Conservation (phyloP, 2,797 vertebrate genomes). For the Mus caroli region DNA sequence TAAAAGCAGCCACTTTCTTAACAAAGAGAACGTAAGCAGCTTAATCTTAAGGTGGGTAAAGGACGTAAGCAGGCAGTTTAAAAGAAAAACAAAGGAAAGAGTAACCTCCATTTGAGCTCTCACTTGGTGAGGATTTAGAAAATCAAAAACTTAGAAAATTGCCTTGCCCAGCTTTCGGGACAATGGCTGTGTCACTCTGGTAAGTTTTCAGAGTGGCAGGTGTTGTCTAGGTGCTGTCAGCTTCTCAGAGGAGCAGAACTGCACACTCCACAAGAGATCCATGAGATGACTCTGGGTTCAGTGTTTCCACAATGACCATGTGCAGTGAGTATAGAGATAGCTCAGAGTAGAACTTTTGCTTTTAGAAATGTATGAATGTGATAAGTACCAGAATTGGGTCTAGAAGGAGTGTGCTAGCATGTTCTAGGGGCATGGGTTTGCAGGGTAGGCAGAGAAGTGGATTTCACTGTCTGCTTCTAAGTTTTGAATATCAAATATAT, state of each 20-base stretch:
- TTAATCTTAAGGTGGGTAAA: constrained; percentile 56
- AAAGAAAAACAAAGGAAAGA: constrained; percentile 48
- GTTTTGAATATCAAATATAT: background rate
- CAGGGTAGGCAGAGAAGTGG: background rate
- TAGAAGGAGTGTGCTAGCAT: constrained; percentile 25
- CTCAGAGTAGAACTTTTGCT: background rate
- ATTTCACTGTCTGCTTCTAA: background rate
- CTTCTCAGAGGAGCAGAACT: background rate
- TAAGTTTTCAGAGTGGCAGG: background rate
- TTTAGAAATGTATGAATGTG: constrained; percentile 2
- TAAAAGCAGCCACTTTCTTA: constrained; percentile 49
- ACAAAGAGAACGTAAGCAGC: constrained; percentile 24
- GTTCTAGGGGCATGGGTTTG: constrained; percentile 33
- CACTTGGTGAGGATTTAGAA: constrained; percentile 61
- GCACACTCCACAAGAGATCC: too few species aligned
- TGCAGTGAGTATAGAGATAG: constrained; percentile 1
- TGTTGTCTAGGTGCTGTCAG: background rate
- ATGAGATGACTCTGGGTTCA: constrained; percentile 22
- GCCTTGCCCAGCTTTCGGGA: background rate
- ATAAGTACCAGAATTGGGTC: background rate
- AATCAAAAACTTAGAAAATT: constrained; percentile 52
- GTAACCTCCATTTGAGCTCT: constrained; percentile 20
- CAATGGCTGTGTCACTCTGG: background rate
- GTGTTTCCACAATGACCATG: background rate
- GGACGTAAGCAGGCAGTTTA: constrained; percentile 28